Base-by-base conservation (phyloP, 2,797 vertebrate genomes). In the Coregonus sp. region DNA sequence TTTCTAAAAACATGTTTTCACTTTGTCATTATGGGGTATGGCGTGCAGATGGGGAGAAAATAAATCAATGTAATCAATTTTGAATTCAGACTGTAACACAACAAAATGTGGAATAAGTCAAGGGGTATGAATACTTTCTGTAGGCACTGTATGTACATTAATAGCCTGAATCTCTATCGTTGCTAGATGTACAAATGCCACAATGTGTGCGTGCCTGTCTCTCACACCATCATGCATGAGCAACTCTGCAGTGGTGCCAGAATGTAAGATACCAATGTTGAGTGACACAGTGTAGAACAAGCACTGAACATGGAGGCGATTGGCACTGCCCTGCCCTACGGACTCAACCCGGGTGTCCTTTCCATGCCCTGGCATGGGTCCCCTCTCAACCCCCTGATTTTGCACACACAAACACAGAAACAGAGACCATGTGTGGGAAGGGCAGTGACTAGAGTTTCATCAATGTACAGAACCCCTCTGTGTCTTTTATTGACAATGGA, bases 381-480 rank as follows among this genome's bases (percentile, higher is more conserved):
- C 72, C n/a, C 68, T 47, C 68, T 72, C 33, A 47, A 50, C 73
- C 50, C 70, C 7, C 47, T 51, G 15, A 31, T 29, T 52, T 37
- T 79, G 77, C 40, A 40, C 3, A 25, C 65, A 29, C 52, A 40
- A n/a, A 77, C 76, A 33, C 47, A n/a, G 11, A 37, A 68, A 50
- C 72, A n/a, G 40, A 31, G 40, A 63, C 9, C 29, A 52, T 16
- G n/a, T 50, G 31, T 56, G 67, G 72, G 63, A 2, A 9, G 68
- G 71, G 40, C 40, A 47, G 40, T 47, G 40, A 47, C 70, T 70
- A 47, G 40, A 56, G 65, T 35, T 66, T 66, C 29, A 54, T 71
- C 72, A 16, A 31, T 35, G 31, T 5, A 56, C 33, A 69, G 66
- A 75, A 35, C 12, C 25, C 16, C 7, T 47, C 37, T 66, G 73